Percentiles rank a stretch among this genome's conserved stretches.
These are phyloP conservation scores for Orius laevigatus DNA, from an alignment of 1,140 invertebrate species.

Conservation along the genomic window DNA sequence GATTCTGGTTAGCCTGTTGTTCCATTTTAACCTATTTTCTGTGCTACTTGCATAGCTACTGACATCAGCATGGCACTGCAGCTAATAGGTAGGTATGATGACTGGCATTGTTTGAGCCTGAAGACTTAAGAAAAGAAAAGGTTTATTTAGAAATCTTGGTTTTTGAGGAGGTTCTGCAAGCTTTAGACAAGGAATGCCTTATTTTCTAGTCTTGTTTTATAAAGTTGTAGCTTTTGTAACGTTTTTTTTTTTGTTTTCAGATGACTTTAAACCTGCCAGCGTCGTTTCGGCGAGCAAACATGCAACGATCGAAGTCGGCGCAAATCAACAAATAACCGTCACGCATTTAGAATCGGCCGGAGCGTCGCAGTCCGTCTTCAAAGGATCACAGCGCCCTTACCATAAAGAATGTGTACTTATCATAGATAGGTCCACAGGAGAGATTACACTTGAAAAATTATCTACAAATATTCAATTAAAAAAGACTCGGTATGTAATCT, in stretches of 20 bases:
- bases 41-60: too few relatives aligned
- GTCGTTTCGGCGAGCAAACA: slow-evolving; percentile 73
- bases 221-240: too few relatives aligned
- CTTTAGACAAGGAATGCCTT: too few relatives aligned
- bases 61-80: too few relatives aligned
- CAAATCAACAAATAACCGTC: slow-evolving; percentile 77
- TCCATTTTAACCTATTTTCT: too few relatives aligned
- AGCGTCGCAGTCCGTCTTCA: slow-evolving; percentile 78
- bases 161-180: too few relatives aligned
- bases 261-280: slow-evolving; percentile 95
- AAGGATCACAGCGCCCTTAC: slow-evolving; percentile 78
- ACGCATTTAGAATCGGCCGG: slow-evolving; percentile 76
- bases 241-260: slow-evolving; percentile 38
- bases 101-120: too few relatives aligned
- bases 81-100: too few relatives aligned
- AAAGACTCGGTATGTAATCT: slow-evolving; percentile 53
- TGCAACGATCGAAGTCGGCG: slow-evolving; percentile 72
- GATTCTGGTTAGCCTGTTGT: too few relatives aligned
- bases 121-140: too few relatives aligned
- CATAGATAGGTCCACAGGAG: slow-evolving; percentile 77
- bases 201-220: too few relatives aligned
- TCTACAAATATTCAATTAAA: slow-evolving; percentile 84
- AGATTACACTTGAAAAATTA: slow-evolving; percentile 82
- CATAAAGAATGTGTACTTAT: slow-evolving; percentile 90
- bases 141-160: too few relatives aligned